These are phyloP conservation scores for Thunnus albacares DNA, from an alignment of 2,797 vertebrate genomes.

Conservation along the genomic window DNA sequence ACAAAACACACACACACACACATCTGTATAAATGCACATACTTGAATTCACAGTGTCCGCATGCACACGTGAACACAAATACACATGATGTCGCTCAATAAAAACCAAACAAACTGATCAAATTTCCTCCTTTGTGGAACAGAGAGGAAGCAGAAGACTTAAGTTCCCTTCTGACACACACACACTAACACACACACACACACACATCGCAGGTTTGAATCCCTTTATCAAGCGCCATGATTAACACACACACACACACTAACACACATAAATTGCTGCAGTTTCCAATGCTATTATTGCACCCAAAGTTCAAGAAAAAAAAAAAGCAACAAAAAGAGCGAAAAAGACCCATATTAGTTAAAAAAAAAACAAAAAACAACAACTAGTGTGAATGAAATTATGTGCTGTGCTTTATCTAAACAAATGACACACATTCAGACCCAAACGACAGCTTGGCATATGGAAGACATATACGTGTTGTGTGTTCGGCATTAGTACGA, in stretches of 20 bases:
- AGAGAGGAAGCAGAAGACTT: constrained; percentile 23
- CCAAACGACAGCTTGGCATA: constrained; percentile 24
- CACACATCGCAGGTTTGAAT: constrained; percentile 24
- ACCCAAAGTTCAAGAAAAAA: constrained; percentile 64
- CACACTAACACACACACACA: not conserved
- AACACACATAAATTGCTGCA: constrained; percentile 24
- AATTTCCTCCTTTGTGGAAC: not conserved
- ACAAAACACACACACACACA: constrained; percentile 20
- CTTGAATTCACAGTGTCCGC: constrained; percentile 12
- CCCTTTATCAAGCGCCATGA: constrained; percentile 61
- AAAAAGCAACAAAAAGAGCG: constrained; percentile 31
- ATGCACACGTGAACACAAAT: constrained; percentile 13
- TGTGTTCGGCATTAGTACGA: constrained; percentile 50
- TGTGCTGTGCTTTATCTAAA: constrained; percentile 53
- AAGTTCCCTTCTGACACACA: constrained; percentile 39
- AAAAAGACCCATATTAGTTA: constrained; percentile 37
- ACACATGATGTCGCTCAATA: not conserved
- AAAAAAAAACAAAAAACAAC: constrained; percentile 30
- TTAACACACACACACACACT: not conserved
- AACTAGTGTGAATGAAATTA: constrained; percentile 35
- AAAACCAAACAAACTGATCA: constrained; percentile 10
- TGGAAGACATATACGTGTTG: constrained; percentile 65
- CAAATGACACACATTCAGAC: constrained; percentile 9
- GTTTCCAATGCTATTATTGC: constrained; percentile 74
- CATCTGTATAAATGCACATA: constrained; percentile 1